Conservation (phyloP, 2,113 vertebrate genomes). For the Rhabdomys dilectus region DNA sequence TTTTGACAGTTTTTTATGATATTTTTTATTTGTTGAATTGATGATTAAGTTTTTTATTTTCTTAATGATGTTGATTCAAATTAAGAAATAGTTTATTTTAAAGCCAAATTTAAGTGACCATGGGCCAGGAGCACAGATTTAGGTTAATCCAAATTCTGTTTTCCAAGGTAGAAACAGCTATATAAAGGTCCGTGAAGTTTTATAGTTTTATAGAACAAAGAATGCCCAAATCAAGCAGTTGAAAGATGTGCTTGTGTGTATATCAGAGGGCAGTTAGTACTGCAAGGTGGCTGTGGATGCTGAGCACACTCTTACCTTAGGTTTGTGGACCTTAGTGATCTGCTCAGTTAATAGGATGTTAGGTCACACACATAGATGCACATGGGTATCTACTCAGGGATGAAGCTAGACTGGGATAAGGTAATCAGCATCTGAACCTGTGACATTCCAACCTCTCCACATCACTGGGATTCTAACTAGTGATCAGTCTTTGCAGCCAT, state of each 20-base stretch:
- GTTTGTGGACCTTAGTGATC: not conserved
- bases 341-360: not conserved
- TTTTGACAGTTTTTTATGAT: conserved; percentile 3
- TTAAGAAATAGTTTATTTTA: not conserved
- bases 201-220: not conserved
- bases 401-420: not conserved
- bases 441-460: not conserved
- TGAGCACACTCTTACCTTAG: not conserved
- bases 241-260: not conserved
- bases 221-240: not conserved
- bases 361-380: not conserved
- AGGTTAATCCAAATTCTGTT: not conserved
- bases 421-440: not conserved
- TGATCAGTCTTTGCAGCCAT: not conserved
- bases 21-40: conserved; percentile 6
- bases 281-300: not conserved
- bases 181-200: not conserved
- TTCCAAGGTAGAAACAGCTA: not conserved
- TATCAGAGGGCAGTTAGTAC: not conserved
- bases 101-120: not conserved
- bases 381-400: not conserved
- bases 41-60: not conserved
- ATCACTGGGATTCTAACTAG: not conserved
- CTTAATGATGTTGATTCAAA: not conserved
- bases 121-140: not conserved